A percentile compares a stretch with the other conserved stretches of the same genome.
phyloP scores from a whole-genome alignment of 2,888 invertebrate species.

The Galeopsomyia nigrocyanea region DNA sequence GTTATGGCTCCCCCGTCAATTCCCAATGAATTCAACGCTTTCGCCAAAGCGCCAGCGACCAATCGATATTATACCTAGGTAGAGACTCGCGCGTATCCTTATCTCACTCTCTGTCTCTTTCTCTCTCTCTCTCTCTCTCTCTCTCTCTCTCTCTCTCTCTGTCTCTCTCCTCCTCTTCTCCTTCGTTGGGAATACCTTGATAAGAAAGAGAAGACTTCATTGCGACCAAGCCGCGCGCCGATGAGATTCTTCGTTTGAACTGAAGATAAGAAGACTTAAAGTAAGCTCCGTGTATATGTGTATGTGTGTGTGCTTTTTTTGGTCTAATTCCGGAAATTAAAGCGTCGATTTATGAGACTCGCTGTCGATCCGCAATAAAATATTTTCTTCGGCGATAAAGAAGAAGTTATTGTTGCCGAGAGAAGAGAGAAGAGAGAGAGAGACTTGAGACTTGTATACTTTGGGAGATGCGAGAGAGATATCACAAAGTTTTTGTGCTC shows the following conservation, averaged over 20 bases:
- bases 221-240: neutral
- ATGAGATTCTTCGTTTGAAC: conserved; percentile 33
- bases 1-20: conserved; percentile 70
- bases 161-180: neutral
- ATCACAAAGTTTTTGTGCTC: conserved; percentile 14
- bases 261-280: conserved; percentile 27
- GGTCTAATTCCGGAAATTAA: conserved; percentile 50
- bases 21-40: conserved; percentile 69
- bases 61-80: conserved; percentile 60
- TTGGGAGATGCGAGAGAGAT: neutral
- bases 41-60: conserved; percentile 56
- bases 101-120: conserved; percentile 19
- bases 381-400: conserved; percentile 28
- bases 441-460: conserved; percentile 13
- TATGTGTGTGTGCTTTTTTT: conserved; percentile 4
- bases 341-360: conserved; percentile 43
- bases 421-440: neutral
- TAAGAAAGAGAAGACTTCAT: conserved; percentile 32
- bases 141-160: conserved; percentile 11
- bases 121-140: conserved; percentile 5
- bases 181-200: conserved; percentile 5
- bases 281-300: conserved; percentile 5
- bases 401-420: conserved; percentile 8
- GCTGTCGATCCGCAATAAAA: conserved; percentile 30
- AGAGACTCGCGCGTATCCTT: neutral